Base-by-base conservation (phyloP, 2,113 vertebrate genomes). In the Psophia crepitans region DNA sequence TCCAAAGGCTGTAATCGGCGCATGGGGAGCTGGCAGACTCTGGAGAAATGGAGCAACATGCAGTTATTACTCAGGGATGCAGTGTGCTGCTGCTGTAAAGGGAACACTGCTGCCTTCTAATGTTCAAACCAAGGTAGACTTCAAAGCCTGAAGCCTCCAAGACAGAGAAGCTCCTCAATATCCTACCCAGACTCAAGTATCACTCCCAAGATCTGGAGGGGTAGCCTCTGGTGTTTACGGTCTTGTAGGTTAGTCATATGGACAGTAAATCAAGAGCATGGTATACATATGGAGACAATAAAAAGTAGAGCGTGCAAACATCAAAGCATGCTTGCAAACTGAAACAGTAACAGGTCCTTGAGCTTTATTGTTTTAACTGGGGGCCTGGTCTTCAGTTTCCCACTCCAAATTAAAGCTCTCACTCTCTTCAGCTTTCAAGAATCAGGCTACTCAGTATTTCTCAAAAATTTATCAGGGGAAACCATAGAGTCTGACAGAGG, bases 31-130 rank as follows among this genome's bases (percentile, higher is more conserved):
- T 57, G 93, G 84, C 86, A 65, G 78, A 93, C 94, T 96, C 96
- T 32, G 64, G 58, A 83, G 84, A 83, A 54, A 35, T 4, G 37
- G 57, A 96, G 95, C 39, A 82, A 54, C 35, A 18, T 3, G 41
- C 63, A 80, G 71, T 35, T 30, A 22, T 87, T 89, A 46, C 80
- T 75, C 70, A 54, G 57, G 68, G 78, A 77, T 48, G 84, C 69
- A 76, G 80, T 3, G 22, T 18, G 71, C 71, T 90, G 91, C 76
- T 94, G 86, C 89, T 4, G 15, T 80, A 68, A 49, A 11, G 43
- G 32, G 96, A 96, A 69, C 95, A 88, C 90, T 97, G 94, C 95
- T 97, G 96, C 96, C 96, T 97, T 98, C 96, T 98, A 95, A 97
- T 89, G 94, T 95, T 93, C 96, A 96, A 93, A 93, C 27, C 66